phyloP scores from a whole-genome alignment of 1,140 invertebrate species.

The Protaetia brevitarsis region DNA sequence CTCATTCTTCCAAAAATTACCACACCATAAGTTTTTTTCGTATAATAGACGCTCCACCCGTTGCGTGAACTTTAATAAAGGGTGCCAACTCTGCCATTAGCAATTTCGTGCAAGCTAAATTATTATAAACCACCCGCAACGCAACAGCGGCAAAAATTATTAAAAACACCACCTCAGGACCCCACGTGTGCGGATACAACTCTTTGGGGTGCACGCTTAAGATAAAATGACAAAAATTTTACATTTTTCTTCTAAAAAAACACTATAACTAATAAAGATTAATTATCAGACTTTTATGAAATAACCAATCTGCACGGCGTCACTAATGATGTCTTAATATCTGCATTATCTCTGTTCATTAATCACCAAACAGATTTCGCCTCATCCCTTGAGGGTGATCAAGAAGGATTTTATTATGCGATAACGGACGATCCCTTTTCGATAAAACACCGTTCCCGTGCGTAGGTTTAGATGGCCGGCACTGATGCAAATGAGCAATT shows the following conservation, averaged over 20 bases:
- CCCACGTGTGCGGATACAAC: too few relatives aligned
- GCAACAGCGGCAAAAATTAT: not conserved
- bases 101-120: not conserved
- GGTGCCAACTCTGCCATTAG: not conserved
- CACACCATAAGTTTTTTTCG: not conserved
- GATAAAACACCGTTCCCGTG: too few relatives aligned
- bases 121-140: slow-evolving; percentile 10
- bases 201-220: too few relatives aligned
- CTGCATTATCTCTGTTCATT: not conserved
- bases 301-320: not conserved
- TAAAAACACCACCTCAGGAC: not conserved
- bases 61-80: not conserved
- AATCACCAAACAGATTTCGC: not conserved
- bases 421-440: not conserved
- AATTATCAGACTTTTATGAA: not conserved
- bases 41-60: not conserved
- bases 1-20: too few relatives aligned
- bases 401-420: not conserved
- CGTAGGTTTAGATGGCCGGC: not conserved
- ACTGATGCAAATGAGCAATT: slow-evolving; percentile 5
- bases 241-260: not conserved
- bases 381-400: not conserved
- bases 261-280: not conserved
- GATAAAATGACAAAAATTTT: not conserved
- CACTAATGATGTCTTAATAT: not conserved